Evolutionary conservation across 1,140 invertebrate genomes (phyloP), one percentile per base, ranked within the genome.

Genomic region (Antheraea mylitta): DNA sequence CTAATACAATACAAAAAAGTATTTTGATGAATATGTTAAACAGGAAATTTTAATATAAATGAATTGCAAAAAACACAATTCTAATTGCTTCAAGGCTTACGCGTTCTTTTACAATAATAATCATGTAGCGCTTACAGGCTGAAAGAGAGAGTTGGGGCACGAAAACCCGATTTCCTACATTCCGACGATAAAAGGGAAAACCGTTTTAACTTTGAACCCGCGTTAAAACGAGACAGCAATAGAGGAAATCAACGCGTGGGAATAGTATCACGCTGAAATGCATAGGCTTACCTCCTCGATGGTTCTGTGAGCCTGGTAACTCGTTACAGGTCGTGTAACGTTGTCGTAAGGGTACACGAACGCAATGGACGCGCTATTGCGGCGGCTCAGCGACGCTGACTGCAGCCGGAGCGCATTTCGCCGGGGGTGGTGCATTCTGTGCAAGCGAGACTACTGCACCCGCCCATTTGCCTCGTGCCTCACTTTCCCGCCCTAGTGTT

Each of bases 81-180:
- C 10, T 37, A 37, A 59, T 67, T 63, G 62, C 18, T 30, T 66
- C 45, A 10, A 7, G 42, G 18, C 36, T 75, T 60, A 72, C 63
- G 61, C 64, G 53, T 64, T 58, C 42, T 58, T n/a, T 70, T 73
- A 66, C 67, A 68, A 74, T 75, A 80, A 77, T 80, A 79, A 82
- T 79, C 75, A 81, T 69, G 64, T 81, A 77, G 77, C 76, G 71
- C 77, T 91, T 90, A 89, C 85, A 89, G 81, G 81, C 83, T 81
- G 89, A 91, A 91, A 90, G 88, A 91, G 89, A 91, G 86, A 91
- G 89, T 90, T 84, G 79, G 81, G 83, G 83, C 88, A 87, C 83
- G 75, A 79, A 90, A 86, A 89, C 88, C 87, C 80, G 89, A 79
- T 90, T 90, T 89, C 85, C 89, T 79, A 90, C 87, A 91, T 91